Percentiles rank a stretch among this genome's conserved stretches.
Conservation (phyloP, 2,888 invertebrate species). For the Agrochola macilenta region DNA sequence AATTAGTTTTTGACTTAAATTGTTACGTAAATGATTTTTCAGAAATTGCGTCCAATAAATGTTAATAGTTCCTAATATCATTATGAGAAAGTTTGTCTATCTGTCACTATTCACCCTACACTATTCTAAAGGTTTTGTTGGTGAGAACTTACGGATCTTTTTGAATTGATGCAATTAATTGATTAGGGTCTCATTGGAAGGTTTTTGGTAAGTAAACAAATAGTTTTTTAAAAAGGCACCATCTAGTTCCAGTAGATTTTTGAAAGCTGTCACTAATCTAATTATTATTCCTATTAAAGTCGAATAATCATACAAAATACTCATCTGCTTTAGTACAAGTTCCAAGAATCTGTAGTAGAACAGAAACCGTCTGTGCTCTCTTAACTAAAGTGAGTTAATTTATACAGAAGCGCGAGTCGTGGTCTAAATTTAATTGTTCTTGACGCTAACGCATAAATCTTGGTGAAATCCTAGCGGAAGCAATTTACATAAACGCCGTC, state of each 20-base stretch:
- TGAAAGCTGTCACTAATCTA: background rate
- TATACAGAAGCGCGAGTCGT: conserved; percentile 82
- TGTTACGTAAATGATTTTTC: background rate
- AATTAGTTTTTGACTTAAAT: background rate
- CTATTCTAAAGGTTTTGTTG: no score
- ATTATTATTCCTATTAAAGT: background rate
- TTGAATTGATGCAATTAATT: background rate
- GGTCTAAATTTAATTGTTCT: conserved; percentile 88
- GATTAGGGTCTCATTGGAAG: background rate
- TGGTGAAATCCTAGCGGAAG: conserved; percentile 86
- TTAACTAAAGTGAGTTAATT: conserved; percentile 81
- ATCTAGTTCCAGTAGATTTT: background rate
- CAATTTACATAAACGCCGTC: conserved; percentile 87
- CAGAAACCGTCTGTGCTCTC: conserved; percentile 51
- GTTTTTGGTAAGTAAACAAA: background rate
- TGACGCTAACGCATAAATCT: conserved; percentile 86
- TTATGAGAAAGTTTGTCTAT: background rate
- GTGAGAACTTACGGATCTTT: no score
- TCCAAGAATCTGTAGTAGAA: conserved; percentile 50
- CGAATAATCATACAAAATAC: background rate
- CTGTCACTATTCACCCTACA: background rate
- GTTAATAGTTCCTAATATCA: background rate
- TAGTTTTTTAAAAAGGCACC: background rate
- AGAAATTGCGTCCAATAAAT: background rate
- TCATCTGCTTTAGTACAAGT: conserved; percentile 14